Evolutionary conservation across 2,113 vertebrate species (phyloP), one percentile per base, ranked within the genome.

Genomic region (Mormyrus iriodes): DNA sequence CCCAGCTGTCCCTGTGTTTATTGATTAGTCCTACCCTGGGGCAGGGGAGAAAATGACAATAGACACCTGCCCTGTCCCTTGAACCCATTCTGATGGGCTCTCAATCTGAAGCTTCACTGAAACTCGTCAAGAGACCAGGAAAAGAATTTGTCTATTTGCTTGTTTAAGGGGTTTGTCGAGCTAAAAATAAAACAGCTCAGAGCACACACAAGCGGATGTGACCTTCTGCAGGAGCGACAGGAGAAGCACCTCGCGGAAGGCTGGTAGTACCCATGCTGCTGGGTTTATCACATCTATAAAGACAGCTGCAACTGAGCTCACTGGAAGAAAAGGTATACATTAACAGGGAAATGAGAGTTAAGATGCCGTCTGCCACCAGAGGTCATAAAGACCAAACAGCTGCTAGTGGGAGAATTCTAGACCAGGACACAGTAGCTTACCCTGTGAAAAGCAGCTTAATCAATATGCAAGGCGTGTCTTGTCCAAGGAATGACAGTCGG

Each of bases 1-100:
- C 92, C 91, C 95, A 95, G 94, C 94, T 95, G 95, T 93, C 90
- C 87, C 27, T 76, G 91, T 93, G 90, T 93, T 94, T 95, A 95
- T 95, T 95, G 94, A 96, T 94, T 92, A 83, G 91, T 90, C 89
- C 90, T 90, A 69, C 88, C 88, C 91, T 73, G 90, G 90, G 84
- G 76, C 86, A 83, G 89, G 89, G 76, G 44, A 83, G 85, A 86
- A 87, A 91, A 90, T 92, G 91, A 92, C 88, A 89, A 90, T 88
- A 90, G 92, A 79, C 92, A 93, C 89, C 91, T 92, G 91, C 91
- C 61, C 61, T 3, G 82, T 39, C 69, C 89, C 73, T 79, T 52
- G 7, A 52, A 48, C 21, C 48, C 58, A 42, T 17, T 48, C 44
- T 85, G 48, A 17, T 79, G 52, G 89, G 39, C 91, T 52, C 91